Evolutionary conservation across 2,888 invertebrate genomes (phyloP), one percentile per base, ranked within the genome.

Genomic region (Dryobotodes eremita): DNA sequence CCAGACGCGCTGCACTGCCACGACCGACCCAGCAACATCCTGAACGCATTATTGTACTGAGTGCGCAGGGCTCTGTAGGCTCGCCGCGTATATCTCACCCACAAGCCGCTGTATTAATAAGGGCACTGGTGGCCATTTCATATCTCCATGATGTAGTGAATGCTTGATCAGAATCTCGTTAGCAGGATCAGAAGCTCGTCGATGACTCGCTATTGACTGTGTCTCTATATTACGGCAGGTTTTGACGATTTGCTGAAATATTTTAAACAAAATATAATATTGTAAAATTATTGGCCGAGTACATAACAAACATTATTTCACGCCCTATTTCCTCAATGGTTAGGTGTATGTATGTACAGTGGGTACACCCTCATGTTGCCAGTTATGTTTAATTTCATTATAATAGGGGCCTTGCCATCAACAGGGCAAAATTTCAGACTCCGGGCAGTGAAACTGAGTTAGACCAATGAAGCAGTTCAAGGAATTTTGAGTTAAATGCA

Each of bases 161-260:
- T 36, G 31, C 31, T 36, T 36, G 42, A 36, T 59, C n/a, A 57
- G 8, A 36, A 26, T 75, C 20, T 76, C 23, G 36, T 46, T 23
- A 13, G 53, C 13, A 17, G 77, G 31, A 26, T 53, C 36, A 42
- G 31, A 36, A 36, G 31, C 31, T 36, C 31, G 2, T 75, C 17
- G 26, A 42, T 77, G 48, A 26, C 13, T 76, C n/a, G n/a, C n/a
- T n/a, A n/a, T n/a, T n/a, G n/a, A 36, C 31, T 36, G 36, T 17
- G 8, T n/a, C 3, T 59, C 8, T 11, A n/a, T 42, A 7, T 62
- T 46, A 76, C 31, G 78, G 31, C 42, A 50, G 26, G 17, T 20
- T 13, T n/a, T 2, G 50, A 62, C 1, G 26, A 62, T 13, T 23
- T 62, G 0, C 62, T 76, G 46, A 78, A 76, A 76, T 53, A 53